Evolutionary conservation across 1,140 invertebrate species (phyloP).

Genomic region (Drosophila sp.): DNA sequence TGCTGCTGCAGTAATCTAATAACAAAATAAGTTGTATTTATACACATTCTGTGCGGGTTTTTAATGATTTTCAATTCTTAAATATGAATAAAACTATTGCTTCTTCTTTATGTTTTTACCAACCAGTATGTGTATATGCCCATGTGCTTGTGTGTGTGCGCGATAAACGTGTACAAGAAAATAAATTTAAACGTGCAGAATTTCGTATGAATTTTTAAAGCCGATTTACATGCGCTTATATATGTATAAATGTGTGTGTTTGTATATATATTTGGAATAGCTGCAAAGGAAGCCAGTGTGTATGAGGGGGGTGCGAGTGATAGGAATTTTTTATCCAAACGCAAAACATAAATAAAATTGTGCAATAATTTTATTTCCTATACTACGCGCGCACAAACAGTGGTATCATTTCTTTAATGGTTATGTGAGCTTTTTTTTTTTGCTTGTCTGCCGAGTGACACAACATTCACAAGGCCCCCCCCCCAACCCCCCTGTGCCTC

Average conservation of each 20-base stretch:
- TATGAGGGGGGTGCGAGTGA: slow-evolving; percentile 44
- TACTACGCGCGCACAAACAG: slow-evolving; percentile 47
- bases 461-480: slow-evolving; percentile 77
- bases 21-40: slow-evolving; percentile 51
- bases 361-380: slow-evolving; percentile 65
- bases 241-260: slow-evolving; percentile 25
- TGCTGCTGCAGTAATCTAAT: slow-evolving; percentile 59
- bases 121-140: slow-evolving; percentile 46
- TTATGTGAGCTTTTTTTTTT: slow-evolving; percentile 49
- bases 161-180: slow-evolving; percentile 77
- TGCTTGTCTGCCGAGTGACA: slow-evolving; percentile 64
- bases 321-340: slow-evolving; percentile 50
- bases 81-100: slow-evolving; percentile 44
- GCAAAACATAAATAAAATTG: slow-evolving; percentile 78
- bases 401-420: background rate
- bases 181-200: slow-evolving; percentile 77
- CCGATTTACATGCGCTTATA: slow-evolving; percentile 53
- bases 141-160: slow-evolving; percentile 43
- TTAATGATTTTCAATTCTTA: slow-evolving; percentile 20
- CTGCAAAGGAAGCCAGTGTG: slow-evolving; percentile 32
- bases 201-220: slow-evolving; percentile 73
- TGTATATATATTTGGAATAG: slow-evolving; percentile 50
- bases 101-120: slow-evolving; percentile 61
- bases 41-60: slow-evolving; percentile 37
- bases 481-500: slow-evolving; percentile 60